phyloP scores from a whole-genome alignment of 2,113 vertebrate species.

The Propithecus coquereli region DNA sequence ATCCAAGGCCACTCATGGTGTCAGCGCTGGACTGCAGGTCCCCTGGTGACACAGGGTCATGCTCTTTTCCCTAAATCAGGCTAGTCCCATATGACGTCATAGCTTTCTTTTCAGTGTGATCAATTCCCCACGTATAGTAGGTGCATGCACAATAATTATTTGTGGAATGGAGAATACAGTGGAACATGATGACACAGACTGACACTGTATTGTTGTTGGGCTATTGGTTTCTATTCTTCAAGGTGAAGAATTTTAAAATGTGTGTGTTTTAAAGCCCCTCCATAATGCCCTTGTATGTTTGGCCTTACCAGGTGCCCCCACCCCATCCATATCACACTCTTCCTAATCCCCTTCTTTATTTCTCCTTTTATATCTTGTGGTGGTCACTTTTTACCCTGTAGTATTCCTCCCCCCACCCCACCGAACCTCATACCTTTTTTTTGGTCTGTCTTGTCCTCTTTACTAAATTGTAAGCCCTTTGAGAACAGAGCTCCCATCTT shows the following conservation, averaged over 20 bases:
- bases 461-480: background rate
- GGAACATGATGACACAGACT: background rate
- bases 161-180: background rate
- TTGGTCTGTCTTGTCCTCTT: background rate
- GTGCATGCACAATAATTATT: background rate
- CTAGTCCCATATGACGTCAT: fast-evolving
- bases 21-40: background rate
- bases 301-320: background rate
- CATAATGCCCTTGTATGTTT: background rate
- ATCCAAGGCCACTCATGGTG: fast-evolving
- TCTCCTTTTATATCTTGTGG: background rate
- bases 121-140: background rate
- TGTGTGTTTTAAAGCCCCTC: background rate
- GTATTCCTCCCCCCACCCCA: background rate
- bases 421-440: fast-evolving
- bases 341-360: background rate
- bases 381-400: background rate
- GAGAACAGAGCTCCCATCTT: background rate
- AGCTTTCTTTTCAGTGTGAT: background rate
- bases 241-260: background rate
- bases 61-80: background rate
- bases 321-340: background rate
- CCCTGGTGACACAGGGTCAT: background rate
- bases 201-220: background rate
- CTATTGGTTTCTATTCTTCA: background rate